phyloP scores from a whole-genome alignment of 2,797 vertebrate genomes.

The Leucoraja ocellata region DNA sequence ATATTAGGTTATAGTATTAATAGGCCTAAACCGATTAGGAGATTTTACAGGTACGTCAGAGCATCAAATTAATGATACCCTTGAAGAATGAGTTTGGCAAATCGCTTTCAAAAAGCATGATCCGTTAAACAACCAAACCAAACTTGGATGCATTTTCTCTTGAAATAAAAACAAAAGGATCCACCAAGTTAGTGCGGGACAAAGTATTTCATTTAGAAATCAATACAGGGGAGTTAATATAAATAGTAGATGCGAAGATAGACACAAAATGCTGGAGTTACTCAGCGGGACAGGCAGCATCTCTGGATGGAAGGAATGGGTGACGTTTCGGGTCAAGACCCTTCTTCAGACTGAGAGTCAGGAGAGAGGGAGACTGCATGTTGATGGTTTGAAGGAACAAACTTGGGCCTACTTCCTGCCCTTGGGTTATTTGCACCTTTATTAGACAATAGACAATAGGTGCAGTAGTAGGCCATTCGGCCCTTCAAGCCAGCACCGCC shows the following conservation, averaged over 20 bases:
- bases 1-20: constrained; percentile 58
- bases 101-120: neutral
- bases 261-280: too few relatives aligned
- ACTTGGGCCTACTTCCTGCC: neutral
- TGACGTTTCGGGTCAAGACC: too few relatives aligned
- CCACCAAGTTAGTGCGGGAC: neutral
- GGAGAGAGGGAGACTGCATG: too few relatives aligned
- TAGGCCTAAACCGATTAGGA: constrained; percentile 65
- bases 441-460: neutral
- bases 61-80: constrained; percentile 42
- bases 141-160: neutral
- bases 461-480: too few relatives aligned
- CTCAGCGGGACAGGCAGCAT: too few relatives aligned
- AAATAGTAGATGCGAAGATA: neutral
- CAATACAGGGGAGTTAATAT: neutral
- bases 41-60: constrained; percentile 64
- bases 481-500: too few relatives aligned
- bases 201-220: neutral
- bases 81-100: constrained; percentile 8
- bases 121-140: neutral
- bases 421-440: neutral
- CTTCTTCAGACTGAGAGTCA: too few relatives aligned
- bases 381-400: neutral
- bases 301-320: too few relatives aligned
- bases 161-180: neutral